phyloP scores from a whole-genome alignment of 2,888 invertebrate genomes.

The Trichacis sp. region DNA sequence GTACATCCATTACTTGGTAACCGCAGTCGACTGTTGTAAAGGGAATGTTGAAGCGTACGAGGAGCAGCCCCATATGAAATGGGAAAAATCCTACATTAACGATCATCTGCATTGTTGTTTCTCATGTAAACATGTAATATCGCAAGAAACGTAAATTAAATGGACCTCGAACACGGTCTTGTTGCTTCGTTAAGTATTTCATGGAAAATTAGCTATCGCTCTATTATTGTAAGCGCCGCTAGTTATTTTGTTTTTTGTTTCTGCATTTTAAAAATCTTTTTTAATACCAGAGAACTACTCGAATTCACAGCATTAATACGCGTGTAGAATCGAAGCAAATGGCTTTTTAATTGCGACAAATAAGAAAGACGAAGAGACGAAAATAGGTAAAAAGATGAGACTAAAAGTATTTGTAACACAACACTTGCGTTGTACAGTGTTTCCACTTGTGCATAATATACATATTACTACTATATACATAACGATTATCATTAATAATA shows the following conservation, averaged over 20 bases:
- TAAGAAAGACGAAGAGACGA: slow-evolving; percentile 8
- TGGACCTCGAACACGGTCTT: background rate
- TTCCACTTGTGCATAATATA: slow-evolving; percentile 33
- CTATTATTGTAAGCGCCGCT: slow-evolving; percentile 11
- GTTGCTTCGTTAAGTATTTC: slow-evolving; percentile 8
- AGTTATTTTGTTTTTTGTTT: slow-evolving; percentile 19
- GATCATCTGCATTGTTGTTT: background rate
- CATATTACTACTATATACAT: slow-evolving; percentile 27
- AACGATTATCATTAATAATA: slow-evolving; percentile 24
- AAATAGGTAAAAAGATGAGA: background rate
- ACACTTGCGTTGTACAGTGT: slow-evolving; percentile 27
- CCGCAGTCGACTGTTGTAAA: background rate
- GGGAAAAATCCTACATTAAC: no score
- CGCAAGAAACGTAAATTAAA: background rate
- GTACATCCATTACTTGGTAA: no score
- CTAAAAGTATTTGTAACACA: slow-evolving; percentile 30
- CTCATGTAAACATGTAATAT: background rate
- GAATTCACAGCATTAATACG: slow-evolving; percentile 21
- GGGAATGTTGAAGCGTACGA: background rate
- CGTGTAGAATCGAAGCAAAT: slow-evolving; percentile 12
- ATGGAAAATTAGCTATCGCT: slow-evolving; percentile 1
- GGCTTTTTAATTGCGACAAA: slow-evolving; percentile 19
- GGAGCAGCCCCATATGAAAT: no score
- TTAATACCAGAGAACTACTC: slow-evolving; percentile 22
- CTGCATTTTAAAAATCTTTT: slow-evolving; percentile 16